Evolutionary conservation across 1,140 invertebrate genomes (phyloP).

Genomic region (Patella vulgata): DNA sequence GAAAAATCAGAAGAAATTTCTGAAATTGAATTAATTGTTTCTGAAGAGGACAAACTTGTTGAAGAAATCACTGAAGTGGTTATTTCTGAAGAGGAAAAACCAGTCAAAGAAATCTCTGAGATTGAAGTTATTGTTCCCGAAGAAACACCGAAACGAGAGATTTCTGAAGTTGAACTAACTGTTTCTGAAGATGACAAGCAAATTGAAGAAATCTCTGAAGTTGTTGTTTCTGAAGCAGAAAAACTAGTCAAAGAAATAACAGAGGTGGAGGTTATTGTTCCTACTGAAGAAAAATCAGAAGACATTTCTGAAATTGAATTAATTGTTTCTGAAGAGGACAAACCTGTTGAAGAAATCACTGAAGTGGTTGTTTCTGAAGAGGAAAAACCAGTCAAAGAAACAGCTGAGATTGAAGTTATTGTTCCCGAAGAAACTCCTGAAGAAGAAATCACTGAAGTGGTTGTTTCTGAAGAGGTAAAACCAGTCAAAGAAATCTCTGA

Average conservation of each 20-base stretch:
- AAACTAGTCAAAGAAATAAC: constrained; percentile 34
- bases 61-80: too few species aligned
- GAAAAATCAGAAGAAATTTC: too few species aligned
- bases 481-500: not conserved
- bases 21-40: too few species aligned
- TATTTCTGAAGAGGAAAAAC: too few species aligned
- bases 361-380: constrained; percentile 7
- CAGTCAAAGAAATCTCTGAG: constrained; percentile 14
- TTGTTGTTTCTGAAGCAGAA: constrained; percentile 28
- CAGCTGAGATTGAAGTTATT: too few species aligned
- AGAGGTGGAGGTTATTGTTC: constrained; percentile 14
- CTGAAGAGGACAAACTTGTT: too few species aligned
- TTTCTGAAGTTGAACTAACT: constrained; percentile 1
- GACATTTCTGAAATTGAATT: constrained; percentile 6
- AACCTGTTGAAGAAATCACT: constrained; percentile 6
- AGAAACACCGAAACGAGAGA: constrained; percentile 4
- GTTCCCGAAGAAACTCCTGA: too few species aligned
- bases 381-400: too few species aligned
- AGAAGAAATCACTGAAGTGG: not conserved
- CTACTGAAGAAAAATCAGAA: constrained; percentile 7
- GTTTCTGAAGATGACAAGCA: constrained; percentile 30
- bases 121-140: constrained; percentile 4
- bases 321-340: constrained; percentile 8
- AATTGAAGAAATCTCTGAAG: constrained; percentile 33
- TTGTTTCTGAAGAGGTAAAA: not conserved